phyloP scores from a whole-genome alignment of 2,888 invertebrate species.

The Itoplectis maculator region DNA sequence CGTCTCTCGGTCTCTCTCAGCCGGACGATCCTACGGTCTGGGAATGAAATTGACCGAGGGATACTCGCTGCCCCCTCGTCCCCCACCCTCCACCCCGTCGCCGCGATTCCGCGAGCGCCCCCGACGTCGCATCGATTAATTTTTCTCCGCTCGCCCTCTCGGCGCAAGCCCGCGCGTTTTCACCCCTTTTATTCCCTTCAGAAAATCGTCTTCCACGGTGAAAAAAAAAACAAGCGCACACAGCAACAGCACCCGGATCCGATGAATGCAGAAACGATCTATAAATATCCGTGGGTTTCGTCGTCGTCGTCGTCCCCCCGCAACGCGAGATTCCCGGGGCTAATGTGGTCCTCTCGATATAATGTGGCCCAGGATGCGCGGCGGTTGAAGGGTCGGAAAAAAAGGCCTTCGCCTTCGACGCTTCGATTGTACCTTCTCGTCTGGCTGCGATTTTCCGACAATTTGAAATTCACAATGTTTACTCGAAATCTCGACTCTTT shows the following conservation, averaged over 20 bases:
- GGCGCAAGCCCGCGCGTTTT: neutral
- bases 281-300: neutral
- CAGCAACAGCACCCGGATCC: neutral
- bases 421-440: too few species aligned
- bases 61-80: slow-evolving; percentile 71
- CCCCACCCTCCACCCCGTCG: too few species aligned
- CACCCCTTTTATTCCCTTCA: neutral
- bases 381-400: too few species aligned
- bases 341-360: too few species aligned
- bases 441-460: too few species aligned
- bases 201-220: slow-evolving; percentile 15
- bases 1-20: neutral
- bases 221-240: neutral
- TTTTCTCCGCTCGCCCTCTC: neutral
- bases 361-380: too few species aligned
- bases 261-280: neutral
- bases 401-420: too few species aligned
- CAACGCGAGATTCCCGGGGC: too few species aligned
- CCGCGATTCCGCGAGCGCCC: slow-evolving; percentile 33
- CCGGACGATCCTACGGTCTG: slow-evolving; percentile 65
- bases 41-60: slow-evolving; percentile 79
- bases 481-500: too few species aligned
- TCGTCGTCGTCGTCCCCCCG: too few species aligned
- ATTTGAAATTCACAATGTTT: too few species aligned
- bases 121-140: slow-evolving; percentile 59